Evolutionary conservation across 2,113 vertebrate genomes (phyloP).

Genomic region (Haemorhous mexicanus): DNA sequence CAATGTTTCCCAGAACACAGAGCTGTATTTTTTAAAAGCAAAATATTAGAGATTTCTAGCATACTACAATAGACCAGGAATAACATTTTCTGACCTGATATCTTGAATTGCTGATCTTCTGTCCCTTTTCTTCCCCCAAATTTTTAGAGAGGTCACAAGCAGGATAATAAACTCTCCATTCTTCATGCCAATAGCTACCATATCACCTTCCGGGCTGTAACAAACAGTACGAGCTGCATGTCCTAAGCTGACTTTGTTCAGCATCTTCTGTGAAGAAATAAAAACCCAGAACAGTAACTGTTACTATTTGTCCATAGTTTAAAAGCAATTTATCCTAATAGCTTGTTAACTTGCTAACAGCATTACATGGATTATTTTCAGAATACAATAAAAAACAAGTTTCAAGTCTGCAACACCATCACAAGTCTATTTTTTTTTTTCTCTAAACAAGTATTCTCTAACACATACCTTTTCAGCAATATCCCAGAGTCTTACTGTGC

Average conservation of each 20-base stretch:
- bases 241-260: conserved; percentile 95
- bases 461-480: conserved; percentile 88
- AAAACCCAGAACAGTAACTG: background rate
- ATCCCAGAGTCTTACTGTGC: conserved; percentile 96
- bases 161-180: conserved; percentile 97
- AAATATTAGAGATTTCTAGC: background rate
- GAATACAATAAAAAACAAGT: background rate
- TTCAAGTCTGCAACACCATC: background rate
- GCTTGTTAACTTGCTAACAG: background rate
- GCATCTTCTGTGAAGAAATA: conserved; percentile 87
- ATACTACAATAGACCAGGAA: background rate
- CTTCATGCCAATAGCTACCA: conserved; percentile 98
- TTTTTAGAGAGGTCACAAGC: conserved; percentile 91
- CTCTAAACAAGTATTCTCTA: background rate
- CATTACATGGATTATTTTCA: background rate
- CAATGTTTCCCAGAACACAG: background rate
- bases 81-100: conserved; percentile 81
- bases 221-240: conserved; percentile 89
- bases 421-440: background rate
- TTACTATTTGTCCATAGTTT: background rate
- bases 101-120: conserved; percentile 91
- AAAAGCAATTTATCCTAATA: background rate
- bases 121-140: conserved; percentile 97
- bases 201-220: conserved; percentile 94
- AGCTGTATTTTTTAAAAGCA: background rate